Conservation (phyloP, 2,113 vertebrate species). For the Aythya baeri region DNA sequence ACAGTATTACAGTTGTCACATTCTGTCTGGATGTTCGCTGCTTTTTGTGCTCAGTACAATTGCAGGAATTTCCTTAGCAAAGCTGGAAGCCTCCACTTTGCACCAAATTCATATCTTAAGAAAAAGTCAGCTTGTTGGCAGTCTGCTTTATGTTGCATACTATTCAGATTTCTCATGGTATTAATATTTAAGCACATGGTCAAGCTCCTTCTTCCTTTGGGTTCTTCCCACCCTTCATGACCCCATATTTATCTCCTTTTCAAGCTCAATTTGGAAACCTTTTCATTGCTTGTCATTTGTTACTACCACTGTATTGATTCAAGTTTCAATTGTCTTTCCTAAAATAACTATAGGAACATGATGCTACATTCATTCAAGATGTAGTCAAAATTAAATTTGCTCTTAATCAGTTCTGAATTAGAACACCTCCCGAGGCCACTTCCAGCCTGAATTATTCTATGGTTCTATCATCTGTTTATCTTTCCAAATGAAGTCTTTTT, state of each 20-base stretch:
- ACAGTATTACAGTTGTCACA: background rate
- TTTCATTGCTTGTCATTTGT: background rate
- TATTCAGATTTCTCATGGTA: background rate
- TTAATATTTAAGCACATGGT: background rate
- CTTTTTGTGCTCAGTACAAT: background rate
- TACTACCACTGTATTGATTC: background rate
- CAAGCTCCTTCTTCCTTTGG: background rate
- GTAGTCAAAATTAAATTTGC: background rate
- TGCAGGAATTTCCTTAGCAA: background rate
- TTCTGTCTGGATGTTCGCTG: background rate
- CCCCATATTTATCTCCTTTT: background rate
- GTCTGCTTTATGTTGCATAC: background rate
- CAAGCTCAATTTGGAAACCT: background rate
- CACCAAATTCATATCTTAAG: background rate
- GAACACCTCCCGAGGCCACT: background rate
- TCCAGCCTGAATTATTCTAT: background rate
- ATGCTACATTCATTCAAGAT: background rate
- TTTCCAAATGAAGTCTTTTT: background rate
- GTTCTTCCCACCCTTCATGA: background rate
- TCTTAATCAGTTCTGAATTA: conserved; percentile 2
- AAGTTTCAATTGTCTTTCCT: background rate
- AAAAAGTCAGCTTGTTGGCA: background rate
- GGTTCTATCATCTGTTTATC: background rate
- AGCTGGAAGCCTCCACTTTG: background rate
- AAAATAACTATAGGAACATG: background rate